phyloP scores from a whole-genome alignment of 2,888 invertebrate species.

The Gisinianus flammeolus region DNA sequence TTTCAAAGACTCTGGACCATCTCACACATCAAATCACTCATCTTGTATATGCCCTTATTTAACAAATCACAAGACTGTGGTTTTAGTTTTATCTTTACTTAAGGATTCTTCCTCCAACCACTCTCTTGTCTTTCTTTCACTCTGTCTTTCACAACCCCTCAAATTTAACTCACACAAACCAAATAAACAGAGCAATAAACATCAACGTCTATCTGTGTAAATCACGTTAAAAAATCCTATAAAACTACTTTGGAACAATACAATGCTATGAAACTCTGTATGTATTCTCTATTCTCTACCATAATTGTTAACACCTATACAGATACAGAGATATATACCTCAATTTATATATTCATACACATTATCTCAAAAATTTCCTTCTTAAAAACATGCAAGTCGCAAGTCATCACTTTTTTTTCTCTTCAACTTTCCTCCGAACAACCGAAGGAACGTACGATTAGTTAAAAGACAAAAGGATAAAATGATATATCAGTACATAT shows the following conservation, averaged over 20 bases:
- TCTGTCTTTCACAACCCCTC: slow-evolving; percentile 1
- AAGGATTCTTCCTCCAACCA: not conserved
- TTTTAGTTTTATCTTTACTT: slow-evolving; percentile 19
- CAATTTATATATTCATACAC: not conserved
- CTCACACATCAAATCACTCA: slow-evolving; percentile 33
- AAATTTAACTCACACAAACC: slow-evolving; percentile 29
- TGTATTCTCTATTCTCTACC: not conserved
- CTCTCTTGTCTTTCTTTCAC: not conserved
- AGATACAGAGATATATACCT: not conserved
- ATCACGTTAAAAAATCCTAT: slow-evolving; percentile 2
- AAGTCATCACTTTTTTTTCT: slow-evolving; percentile 10
- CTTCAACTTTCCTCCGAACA: not conserved
- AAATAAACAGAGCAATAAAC: slow-evolving; percentile 39
- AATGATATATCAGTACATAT: not conserved
- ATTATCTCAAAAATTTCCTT: not conserved
- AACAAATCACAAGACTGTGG: slow-evolving; percentile 23
- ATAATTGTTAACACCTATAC: not conserved
- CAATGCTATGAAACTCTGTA: not conserved
- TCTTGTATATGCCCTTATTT: slow-evolving; percentile 32
- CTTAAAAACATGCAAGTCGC: not conserved
- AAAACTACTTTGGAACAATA: not conserved
- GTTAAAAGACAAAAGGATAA: not conserved
- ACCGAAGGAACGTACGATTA: not conserved
- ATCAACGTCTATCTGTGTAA: slow-evolving; percentile 30
- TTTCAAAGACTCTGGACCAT: slow-evolving; percentile 27